A percentile compares a stretch with the other conserved stretches of the same genome.
Evolutionary conservation across 2,797 vertebrate genomes (phyloP).

Genomic region (Halcyon smyrnensis): DNA sequence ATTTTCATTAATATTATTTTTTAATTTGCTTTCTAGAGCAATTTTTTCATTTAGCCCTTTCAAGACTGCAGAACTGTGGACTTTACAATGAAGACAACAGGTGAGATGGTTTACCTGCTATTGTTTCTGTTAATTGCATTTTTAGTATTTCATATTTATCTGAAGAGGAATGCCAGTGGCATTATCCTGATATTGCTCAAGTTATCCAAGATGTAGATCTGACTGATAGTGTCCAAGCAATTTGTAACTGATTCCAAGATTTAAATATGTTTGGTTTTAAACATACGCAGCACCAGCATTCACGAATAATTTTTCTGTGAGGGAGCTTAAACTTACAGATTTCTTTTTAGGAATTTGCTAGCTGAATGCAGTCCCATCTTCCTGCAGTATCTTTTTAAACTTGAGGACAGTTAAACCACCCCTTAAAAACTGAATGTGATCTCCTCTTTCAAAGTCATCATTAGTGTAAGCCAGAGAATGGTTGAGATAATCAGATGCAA

Average conservation of each 20-base stretch:
- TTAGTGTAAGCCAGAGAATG: background rate
- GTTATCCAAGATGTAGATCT: background rate
- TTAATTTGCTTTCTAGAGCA: slow-evolving; percentile 70
- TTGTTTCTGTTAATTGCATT: background rate
- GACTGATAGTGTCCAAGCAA: background rate
- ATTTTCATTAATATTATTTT: background rate
- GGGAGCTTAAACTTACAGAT: background rate
- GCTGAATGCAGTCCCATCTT: background rate
- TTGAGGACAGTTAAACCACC: background rate
- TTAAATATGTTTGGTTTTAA: background rate
- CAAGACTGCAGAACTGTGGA: slow-evolving; percentile 76
- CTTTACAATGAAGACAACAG: slow-evolving; percentile 66
- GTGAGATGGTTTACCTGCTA: slow-evolving; percentile 70
- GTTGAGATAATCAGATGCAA: background rate
- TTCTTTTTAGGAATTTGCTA: background rate
- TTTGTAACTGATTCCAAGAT: background rate
- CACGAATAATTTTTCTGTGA: background rate
- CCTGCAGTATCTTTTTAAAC: background rate
- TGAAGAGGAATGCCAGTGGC: background rate
- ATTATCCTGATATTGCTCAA: background rate
- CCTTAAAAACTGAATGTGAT: background rate
- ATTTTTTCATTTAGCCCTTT: slow-evolving; percentile 77
- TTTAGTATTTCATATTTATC: background rate
- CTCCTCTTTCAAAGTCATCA: background rate
- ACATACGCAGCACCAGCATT: background rate